A percentile compares a stretch with the other conserved stretches of the same genome.
phyloP scores from a whole-genome alignment of 2,113 vertebrate species.

The Galemys pyrenaicus region DNA sequence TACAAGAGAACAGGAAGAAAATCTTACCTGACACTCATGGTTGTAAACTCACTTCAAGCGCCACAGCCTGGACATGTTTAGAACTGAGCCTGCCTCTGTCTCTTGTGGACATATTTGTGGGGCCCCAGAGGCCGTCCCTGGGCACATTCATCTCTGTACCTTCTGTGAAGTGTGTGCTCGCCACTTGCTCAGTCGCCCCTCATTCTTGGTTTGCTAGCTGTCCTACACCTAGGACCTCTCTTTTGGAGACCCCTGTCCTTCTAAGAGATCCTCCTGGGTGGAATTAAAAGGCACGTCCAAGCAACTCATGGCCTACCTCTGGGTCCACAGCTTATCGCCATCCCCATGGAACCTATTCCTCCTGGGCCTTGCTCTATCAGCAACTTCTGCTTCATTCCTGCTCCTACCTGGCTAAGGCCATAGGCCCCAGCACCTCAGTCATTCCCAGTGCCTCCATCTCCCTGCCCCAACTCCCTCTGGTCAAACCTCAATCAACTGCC shows the following conservation, averaged over 20 bases:
- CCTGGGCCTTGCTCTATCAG: not conserved
- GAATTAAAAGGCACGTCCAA: not conserved
- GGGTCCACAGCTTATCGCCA: not conserved
- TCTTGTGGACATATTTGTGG: not conserved
- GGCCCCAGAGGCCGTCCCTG: not conserved
- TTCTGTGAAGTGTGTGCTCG: not conserved
- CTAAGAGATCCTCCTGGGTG: not conserved
- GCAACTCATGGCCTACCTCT: too few species aligned
- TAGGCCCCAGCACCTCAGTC: fast-evolving
- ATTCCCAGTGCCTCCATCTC: not conserved
- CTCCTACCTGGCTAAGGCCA: not conserved
- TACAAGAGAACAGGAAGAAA: not conserved
- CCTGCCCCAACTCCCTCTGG: not conserved
- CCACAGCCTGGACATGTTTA: not conserved
- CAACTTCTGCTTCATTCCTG: not conserved
- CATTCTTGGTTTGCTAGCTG: fast-evolving
- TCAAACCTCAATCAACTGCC: not conserved
- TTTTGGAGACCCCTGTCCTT: not conserved
- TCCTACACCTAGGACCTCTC: not conserved
- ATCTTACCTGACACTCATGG: too few species aligned
- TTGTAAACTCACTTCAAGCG: not conserved
- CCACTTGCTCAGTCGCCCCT: not conserved
- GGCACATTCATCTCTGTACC: not conserved
- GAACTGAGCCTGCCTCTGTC: not conserved
- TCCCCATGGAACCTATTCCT: not conserved